Evolutionary conservation across 2,888 invertebrate genomes (phyloP).

Genomic region (Beris chalybata): DNA sequence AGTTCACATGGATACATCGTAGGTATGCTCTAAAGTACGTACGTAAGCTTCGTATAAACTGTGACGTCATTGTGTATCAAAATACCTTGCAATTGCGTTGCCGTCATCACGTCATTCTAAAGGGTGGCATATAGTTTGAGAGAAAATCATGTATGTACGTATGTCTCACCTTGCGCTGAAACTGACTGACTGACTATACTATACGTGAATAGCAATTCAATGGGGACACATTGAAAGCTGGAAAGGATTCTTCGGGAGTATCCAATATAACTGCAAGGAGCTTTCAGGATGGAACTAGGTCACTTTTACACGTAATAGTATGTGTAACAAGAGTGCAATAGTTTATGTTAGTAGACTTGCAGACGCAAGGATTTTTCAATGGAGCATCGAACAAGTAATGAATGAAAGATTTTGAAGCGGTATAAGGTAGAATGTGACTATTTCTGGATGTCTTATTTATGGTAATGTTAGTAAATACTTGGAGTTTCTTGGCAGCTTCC

Average conservation of each 20-base stretch:
- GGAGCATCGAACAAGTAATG: constrained; percentile 28
- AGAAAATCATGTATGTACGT: constrained; percentile 21
- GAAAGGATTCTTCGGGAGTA: not conserved
- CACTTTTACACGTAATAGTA: constrained; percentile 5
- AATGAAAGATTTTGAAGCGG: constrained; percentile 5
- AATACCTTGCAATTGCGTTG: not conserved
- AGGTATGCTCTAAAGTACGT: too few species aligned
- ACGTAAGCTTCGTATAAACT: too few species aligned
- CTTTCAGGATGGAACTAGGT: constrained; percentile 23
- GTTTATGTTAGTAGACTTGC: constrained; percentile 6
- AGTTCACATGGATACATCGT: too few species aligned
- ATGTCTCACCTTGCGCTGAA: not conserved
- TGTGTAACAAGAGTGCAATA: not conserved
- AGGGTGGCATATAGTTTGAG: not conserved
- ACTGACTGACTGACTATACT: too few species aligned
- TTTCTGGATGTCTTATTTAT: too few species aligned
- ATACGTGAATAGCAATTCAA: too few species aligned
- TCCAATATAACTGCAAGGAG: not conserved
- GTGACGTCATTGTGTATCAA: constrained; percentile 1
- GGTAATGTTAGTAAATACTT: too few species aligned
- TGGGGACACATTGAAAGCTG: constrained; percentile 6
- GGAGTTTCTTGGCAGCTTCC: too few species aligned
- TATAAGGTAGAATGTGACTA: not conserved
- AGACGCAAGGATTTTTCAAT: constrained; percentile 31
- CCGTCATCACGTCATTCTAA: too few species aligned